A percentile compares a stretch with the other conserved stretches of the same genome.
These are phyloP conservation scores for Garrulus glandarius DNA, from an alignment of 2,797 vertebrate species.

Conservation along the genomic window DNA sequence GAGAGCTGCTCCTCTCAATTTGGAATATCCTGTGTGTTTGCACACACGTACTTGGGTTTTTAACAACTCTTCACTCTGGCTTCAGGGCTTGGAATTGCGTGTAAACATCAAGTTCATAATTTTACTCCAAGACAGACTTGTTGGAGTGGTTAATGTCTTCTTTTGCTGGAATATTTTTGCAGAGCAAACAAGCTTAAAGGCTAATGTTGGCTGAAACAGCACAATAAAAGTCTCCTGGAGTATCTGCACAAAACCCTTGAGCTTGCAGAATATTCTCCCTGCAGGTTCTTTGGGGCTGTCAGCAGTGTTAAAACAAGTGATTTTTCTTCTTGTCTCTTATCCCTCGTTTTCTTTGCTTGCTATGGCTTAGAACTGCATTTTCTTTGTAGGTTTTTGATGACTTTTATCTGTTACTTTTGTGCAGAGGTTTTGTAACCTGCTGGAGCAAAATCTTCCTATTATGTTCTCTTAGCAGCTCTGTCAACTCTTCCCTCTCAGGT, in stretches of 20 bases:
- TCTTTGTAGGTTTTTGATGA: not conserved
- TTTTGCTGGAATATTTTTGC: not conserved
- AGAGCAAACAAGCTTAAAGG: not conserved
- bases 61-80: not conserved
- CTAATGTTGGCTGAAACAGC: not conserved
- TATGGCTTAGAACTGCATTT: not conserved
- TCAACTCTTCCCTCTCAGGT: not conserved
- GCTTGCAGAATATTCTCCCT: not conserved
- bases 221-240: not conserved
- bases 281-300: not conserved
- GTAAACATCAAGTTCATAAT: not conserved
- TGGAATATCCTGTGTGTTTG: not conserved
- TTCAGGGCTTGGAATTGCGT: not conserved
- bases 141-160: not conserved
- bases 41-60: fast-evolving
- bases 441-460: not conserved
- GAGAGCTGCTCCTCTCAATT: not conserved
- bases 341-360: not conserved
- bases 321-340: not conserved
- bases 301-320: not conserved
- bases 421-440: not conserved
- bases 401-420: not conserved
- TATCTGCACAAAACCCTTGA: not conserved
- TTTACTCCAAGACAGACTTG: not conserved
- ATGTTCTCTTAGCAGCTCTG: not conserved